These are phyloP conservation scores for Psococerastis gibbosa DNA, from an alignment of 2,888 invertebrate genomes.

Conservation along the genomic window DNA sequence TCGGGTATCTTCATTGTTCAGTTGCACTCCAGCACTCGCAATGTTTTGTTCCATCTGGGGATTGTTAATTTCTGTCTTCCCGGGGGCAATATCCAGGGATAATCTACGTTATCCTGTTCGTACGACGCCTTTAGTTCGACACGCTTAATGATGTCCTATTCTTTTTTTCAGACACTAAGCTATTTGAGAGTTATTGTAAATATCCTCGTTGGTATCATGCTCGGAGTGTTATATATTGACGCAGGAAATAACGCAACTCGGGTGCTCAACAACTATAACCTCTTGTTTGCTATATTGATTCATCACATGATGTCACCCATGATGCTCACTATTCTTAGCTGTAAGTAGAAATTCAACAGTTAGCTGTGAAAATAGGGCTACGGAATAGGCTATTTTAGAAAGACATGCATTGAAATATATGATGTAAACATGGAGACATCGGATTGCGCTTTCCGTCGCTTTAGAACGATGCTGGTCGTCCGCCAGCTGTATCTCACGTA, in stretches of 20 bases:
- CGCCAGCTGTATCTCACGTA: no score
- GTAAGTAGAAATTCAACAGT: slow-evolving; percentile 42
- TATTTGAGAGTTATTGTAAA: slow-evolving; percentile 58
- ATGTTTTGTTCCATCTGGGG: no score
- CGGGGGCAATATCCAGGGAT: no score
- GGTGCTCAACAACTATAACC: slow-evolving; percentile 66
- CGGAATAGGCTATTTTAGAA: no score
- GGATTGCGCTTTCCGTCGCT: no score
- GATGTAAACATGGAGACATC: no score
- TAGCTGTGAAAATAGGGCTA: no score
- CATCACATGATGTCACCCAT: slow-evolving; percentile 85
- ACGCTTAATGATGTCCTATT: slow-evolving; percentile 1
- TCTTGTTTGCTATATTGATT: slow-evolving; percentile 78
- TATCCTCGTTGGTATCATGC: slow-evolving; percentile 50
- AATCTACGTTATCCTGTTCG: no score
- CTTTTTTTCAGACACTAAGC: slow-evolving; percentile 45
- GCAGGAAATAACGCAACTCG: slow-evolving; percentile 57
- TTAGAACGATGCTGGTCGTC: no score
- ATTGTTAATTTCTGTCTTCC: neutral
- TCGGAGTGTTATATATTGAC: slow-evolving; percentile 54
- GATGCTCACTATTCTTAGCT: slow-evolving; percentile 76
- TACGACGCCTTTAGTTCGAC: neutral
- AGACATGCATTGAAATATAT: no score
- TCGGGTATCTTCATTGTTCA: no score
- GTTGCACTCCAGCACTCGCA: no score